Evolutionary conservation across 2,113 vertebrate genomes (phyloP).

Genomic region (Leucoraja erinaceus): DNA sequence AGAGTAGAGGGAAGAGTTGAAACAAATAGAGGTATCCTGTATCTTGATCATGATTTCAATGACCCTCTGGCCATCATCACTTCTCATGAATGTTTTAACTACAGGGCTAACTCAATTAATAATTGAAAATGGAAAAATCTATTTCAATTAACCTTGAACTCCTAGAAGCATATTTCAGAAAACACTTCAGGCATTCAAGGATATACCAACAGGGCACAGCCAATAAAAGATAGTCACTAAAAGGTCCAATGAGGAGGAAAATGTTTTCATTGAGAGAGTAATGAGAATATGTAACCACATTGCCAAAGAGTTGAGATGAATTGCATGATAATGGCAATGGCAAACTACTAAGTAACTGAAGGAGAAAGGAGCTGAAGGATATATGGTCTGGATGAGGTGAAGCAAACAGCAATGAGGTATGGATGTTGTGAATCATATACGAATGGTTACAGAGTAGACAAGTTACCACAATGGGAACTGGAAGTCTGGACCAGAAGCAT

Average conservation of each 20-base stretch:
- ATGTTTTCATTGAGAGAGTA: background rate
- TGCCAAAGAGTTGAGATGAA: background rate
- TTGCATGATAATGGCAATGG: background rate
- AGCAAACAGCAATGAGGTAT: background rate
- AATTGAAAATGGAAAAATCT: constrained; percentile 29
- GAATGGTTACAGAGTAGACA: too few species aligned
- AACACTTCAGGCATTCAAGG: background rate
- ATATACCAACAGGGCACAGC: background rate
- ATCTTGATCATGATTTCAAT: background rate
- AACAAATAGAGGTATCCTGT: background rate
- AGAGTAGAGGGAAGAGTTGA: background rate
- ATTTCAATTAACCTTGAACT: background rate
- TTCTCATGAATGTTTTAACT: constrained; percentile 27
- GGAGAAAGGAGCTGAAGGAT: background rate
- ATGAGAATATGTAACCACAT: background rate
- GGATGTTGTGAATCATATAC: background rate
- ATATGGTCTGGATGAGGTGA: background rate
- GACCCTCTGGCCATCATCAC: background rate
- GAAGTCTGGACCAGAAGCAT: too few species aligned
- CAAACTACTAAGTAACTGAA: background rate
- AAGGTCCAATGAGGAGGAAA: background rate
- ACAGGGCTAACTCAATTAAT: background rate
- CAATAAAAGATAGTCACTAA: background rate
- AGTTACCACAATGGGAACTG: too few species aligned
- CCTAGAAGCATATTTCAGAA: background rate